A percentile compares a stretch with the other conserved stretches of the same genome.
These are phyloP conservation scores for Platyrinchus mystaceus DNA, from an alignment of 2,797 vertebrate species.

Conservation along the genomic window DNA sequence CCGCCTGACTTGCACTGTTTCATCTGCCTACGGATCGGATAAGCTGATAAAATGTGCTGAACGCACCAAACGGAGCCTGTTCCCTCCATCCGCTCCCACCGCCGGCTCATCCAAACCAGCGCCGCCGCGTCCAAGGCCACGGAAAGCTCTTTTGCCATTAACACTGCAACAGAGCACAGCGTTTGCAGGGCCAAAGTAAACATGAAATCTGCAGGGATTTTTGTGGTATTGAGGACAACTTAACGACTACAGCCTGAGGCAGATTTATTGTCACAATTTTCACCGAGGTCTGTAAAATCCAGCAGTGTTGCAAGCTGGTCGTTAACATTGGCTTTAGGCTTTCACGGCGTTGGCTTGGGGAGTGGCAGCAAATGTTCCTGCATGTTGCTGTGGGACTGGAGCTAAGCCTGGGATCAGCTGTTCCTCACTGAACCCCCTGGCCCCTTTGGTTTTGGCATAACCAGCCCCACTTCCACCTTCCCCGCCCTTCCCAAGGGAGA, in stretches of 20 bases:
- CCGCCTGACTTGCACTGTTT: slow-evolving; percentile 21
- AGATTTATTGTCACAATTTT: slow-evolving; percentile 50
- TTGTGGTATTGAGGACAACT: slow-evolving; percentile 25
- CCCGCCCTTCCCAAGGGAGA: neutral
- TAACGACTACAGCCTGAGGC: neutral
- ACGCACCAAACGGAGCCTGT: slow-evolving; percentile 15
- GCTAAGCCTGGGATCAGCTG: neutral
- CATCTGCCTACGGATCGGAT: slow-evolving; percentile 36
- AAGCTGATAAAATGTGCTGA: slow-evolving; percentile 53
- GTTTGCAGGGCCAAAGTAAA: slow-evolving; percentile 25
- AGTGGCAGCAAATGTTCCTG: neutral
- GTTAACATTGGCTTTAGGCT: slow-evolving; percentile 10
- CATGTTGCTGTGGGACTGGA: neutral
- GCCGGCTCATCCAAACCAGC: slow-evolving; percentile 5
- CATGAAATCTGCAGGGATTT: slow-evolving; percentile 14
- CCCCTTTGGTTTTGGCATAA: neutral
- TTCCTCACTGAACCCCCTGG: fast-evolving
- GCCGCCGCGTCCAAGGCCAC: neutral
- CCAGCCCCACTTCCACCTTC: neutral
- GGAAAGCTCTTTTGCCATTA: slow-evolving; percentile 15
- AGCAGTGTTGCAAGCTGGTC: neutral
- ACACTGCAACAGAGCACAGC: neutral
- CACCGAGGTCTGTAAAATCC: neutral
- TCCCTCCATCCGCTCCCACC: neutral
- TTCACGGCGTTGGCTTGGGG: neutral